Percentiles rank a stretch among this genome's conserved stretches.
Conservation (phyloP, 2,888 invertebrate genomes). For the Dorcus hopei region DNA sequence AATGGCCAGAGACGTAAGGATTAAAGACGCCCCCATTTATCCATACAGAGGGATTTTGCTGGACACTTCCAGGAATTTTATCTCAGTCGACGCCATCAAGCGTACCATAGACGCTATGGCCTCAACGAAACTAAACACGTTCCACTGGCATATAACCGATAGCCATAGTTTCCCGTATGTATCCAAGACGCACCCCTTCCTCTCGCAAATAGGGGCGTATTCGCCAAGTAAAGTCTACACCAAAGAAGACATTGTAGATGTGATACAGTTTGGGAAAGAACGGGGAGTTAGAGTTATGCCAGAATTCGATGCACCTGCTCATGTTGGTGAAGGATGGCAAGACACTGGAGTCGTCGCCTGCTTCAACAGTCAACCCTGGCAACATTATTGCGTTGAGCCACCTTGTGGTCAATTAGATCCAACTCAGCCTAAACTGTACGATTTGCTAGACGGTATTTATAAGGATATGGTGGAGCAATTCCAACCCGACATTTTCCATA, state of each 20-base stretch:
- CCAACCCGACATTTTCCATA: slow-evolving; percentile 76
- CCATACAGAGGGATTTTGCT: slow-evolving; percentile 83
- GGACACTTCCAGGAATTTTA: slow-evolving; percentile 87
- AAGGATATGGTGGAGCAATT: slow-evolving; percentile 71
- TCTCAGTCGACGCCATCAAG: slow-evolving; percentile 68
- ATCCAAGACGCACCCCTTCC: slow-evolving; percentile 65
- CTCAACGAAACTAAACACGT: slow-evolving; percentile 83
- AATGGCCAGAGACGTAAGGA: slow-evolving; percentile 60
- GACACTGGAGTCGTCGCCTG: slow-evolving; percentile 63
- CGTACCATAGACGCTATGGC: slow-evolving; percentile 86
- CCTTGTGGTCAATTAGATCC: slow-evolving; percentile 83
- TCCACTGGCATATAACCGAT: slow-evolving; percentile 94
- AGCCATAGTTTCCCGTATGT: slow-evolving; percentile 91
- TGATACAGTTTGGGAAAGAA: slow-evolving; percentile 65
- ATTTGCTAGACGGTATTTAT: slow-evolving; percentile 62
- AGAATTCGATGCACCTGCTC: slow-evolving; percentile 89
- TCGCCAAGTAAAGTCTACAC: slow-evolving; percentile 66
- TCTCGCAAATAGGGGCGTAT: slow-evolving; percentile 75
- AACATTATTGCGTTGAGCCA: slow-evolving; percentile 70
- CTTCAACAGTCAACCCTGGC: slow-evolving; percentile 74
- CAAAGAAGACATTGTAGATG: slow-evolving; percentile 53
- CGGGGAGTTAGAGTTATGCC: slow-evolving; percentile 84
- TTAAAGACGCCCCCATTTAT: slow-evolving; percentile 78
- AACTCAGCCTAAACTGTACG: slow-evolving; percentile 64
- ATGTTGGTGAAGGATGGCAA: slow-evolving; percentile 87